phyloP scores from a whole-genome alignment of 1,140 invertebrate genomes.

The Hormaphis cornu region DNA sequence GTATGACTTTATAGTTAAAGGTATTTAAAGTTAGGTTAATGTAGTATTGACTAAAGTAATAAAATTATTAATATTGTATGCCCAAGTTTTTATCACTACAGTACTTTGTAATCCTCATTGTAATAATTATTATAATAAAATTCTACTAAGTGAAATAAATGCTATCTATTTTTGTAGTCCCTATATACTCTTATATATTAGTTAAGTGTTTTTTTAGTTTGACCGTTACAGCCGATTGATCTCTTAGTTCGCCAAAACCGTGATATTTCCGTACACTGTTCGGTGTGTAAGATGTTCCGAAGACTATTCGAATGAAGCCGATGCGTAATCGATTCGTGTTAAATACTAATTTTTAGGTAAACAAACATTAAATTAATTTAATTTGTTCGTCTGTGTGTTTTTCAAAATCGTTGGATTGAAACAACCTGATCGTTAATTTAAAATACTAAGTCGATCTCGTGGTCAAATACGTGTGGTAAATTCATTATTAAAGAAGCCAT shows the following conservation, averaged over 20 bases:
- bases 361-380: constrained; percentile 21
- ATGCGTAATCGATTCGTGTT: constrained; percentile 23
- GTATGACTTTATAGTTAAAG: constrained; percentile 24
- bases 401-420: constrained; percentile 1
- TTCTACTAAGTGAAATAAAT: constrained; percentile 7
- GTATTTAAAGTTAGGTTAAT: constrained; percentile 15
- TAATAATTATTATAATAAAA: constrained; percentile 24
- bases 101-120: constrained; percentile 29
- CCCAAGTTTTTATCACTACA: constrained; percentile 25
- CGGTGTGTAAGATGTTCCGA: not conserved
- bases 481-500: not conserved
- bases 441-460: not conserved
- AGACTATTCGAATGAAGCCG: constrained; percentile 17
- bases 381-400: constrained; percentile 24
- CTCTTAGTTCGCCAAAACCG: constrained; percentile 14
- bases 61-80: constrained; percentile 29
- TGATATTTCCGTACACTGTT: constrained; percentile 20
- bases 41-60: not conserved
- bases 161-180: constrained; percentile 14
- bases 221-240: constrained; percentile 23
- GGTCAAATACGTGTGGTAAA: constrained; percentile 6
- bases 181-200: constrained; percentile 23
- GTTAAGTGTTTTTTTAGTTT: constrained; percentile 33
- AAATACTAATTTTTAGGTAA: constrained; percentile 26
- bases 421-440: not conserved